phyloP scores from a whole-genome alignment of 2,797 vertebrate species.

The Syngnathus rostellatus region DNA sequence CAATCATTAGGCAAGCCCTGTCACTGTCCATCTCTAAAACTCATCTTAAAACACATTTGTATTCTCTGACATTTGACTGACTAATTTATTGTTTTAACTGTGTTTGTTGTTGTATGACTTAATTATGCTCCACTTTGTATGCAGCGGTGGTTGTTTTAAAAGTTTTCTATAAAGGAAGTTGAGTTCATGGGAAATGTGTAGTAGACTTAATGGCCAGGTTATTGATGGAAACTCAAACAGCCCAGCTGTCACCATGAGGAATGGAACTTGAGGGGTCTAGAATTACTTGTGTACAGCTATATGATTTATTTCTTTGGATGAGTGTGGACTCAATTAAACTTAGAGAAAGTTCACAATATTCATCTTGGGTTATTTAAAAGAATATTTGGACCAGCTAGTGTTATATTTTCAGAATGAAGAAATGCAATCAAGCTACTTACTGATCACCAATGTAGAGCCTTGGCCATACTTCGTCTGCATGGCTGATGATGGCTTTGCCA shows the following conservation, averaged over 20 bases:
- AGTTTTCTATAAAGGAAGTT: no score
- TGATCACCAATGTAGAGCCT: conserved; percentile 88
- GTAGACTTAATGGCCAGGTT: conserved; percentile 3
- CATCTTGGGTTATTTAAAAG: background rate
- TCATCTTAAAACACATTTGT: no score
- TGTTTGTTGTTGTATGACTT: no score
- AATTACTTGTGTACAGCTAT: conserved; percentile 25
- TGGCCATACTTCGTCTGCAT: conserved; percentile 87
- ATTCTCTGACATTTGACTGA: no score
- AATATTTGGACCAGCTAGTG: background rate
- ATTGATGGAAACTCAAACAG: conserved; percentile 21
- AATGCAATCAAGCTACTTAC: conserved; percentile 58
- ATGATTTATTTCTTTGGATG: conserved; percentile 30
- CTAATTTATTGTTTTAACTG: no score
- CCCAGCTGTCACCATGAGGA: conserved; percentile 20
- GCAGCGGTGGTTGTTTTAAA: no score
- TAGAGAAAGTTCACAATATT: background rate
- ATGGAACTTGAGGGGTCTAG: conserved; percentile 17
- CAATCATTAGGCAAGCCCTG: no score
- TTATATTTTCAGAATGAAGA: background rate
- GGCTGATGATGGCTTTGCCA: conserved; percentile 77
- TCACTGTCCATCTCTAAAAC: no score
- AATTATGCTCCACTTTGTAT: no score
- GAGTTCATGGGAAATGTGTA: conserved; percentile 9
- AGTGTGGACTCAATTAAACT: background rate